Evolutionary conservation across 1,140 invertebrate genomes (phyloP).

Genomic region (Zaprionus ghesquierei): DNA sequence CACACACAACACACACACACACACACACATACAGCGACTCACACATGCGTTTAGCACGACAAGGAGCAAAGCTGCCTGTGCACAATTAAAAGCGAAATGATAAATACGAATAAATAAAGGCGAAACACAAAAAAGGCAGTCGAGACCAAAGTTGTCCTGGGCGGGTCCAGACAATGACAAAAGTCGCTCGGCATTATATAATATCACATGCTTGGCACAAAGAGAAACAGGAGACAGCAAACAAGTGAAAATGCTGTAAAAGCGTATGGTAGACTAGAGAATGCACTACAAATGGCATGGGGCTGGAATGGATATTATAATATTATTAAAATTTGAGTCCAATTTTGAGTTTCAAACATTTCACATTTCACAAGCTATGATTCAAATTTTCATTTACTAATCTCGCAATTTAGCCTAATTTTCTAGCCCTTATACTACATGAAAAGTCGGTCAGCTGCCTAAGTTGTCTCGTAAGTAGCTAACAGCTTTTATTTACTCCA

Average conservation of each 20-base stretch:
- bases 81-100: slow-evolving; percentile 75
- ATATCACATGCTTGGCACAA: slow-evolving; percentile 54
- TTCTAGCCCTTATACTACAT: not conserved
- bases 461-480: slow-evolving; percentile 64
- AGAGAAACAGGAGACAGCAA: slow-evolving; percentile 23
- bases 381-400: no score
- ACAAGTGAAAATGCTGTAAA: not conserved
- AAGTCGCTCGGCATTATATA: slow-evolving; percentile 59
- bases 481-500: slow-evolving; percentile 72
- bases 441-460: slow-evolving; percentile 1
- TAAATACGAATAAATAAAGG: slow-evolving; percentile 71
- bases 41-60: slow-evolving; percentile 11
- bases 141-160: slow-evolving; percentile 49
- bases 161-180: slow-evolving; percentile 30
- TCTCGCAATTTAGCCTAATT: not conserved
- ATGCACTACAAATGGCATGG: slow-evolving; percentile 12
- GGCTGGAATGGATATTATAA: not conserved
- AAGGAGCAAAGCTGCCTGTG: slow-evolving; percentile 17
- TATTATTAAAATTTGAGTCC: not conserved
- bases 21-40: slow-evolving; percentile 4
- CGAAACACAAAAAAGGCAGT: slow-evolving; percentile 62
- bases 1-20: slow-evolving; percentile 5
- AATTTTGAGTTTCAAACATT: not conserved
- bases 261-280: slow-evolving; percentile 32
- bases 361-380: no score